Evolutionary conservation across 2,113 vertebrate genomes (phyloP), one percentile per base, ranked within the genome.

Genomic region (Xiphorhynchus elegans): DNA sequence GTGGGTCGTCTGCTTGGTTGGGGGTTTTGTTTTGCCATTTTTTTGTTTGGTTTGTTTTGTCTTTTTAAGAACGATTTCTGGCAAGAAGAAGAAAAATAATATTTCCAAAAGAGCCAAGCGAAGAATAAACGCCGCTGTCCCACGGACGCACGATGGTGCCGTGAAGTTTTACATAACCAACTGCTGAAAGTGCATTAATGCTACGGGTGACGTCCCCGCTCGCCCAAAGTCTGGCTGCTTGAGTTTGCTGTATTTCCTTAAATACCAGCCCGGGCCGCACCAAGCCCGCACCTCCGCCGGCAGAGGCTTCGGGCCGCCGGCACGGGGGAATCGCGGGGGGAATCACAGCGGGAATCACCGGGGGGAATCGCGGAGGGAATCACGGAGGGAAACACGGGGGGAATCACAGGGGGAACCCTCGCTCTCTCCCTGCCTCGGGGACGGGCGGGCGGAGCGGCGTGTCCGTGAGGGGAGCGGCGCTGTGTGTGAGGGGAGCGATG

Each of bases 141-240:
- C 11, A 35, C 1, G 58, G 11, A 2, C 14, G 53, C 81, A 89
- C 8, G 11, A 40, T 0, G 39, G 46, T 3, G 49, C 77, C 40
- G 76, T 68, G 4, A 89, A 87, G 78, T 52, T 96, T 93, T 94
- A 87, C 63, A 89, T 89, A 89, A 95, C 56, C 84, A 21, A 24
- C 78, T 74, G 76, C 83, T 79, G 84, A 73, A 84, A 75, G 81
- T 7, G 69, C 58, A 64, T 52, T 42, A 81, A 78, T 67, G 89
- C 86, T 50, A n/a, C 20, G 87, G 63, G 53, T 28, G 69, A 56
- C 84, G 87, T 64, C 86, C 33, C 33, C 2, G 17, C 78, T 63
- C 2, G 53, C 90, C 67, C 0, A 0, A 5, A 84, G 60, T 10
- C 76, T 3, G 73, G 16, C 86, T 81, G 80, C 82, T 26, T 9